Evolutionary conservation across 2,888 invertebrate genomes (phyloP).

Genomic region (Drosophila mettleri): DNA sequence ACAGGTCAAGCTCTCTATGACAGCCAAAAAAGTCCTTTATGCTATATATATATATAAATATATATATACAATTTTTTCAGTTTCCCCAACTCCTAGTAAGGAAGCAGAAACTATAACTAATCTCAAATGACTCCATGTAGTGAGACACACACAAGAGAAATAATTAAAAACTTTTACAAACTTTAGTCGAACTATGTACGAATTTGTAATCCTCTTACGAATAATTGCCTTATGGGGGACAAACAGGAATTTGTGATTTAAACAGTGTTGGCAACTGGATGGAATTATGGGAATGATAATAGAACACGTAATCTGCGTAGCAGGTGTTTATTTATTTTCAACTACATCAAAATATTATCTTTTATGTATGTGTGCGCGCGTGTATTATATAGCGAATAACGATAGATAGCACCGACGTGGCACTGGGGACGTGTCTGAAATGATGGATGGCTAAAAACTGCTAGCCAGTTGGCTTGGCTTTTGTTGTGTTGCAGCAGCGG

Average conservation of each 20-base stretch:
- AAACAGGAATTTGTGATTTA: neutral
- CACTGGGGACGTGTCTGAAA: slow-evolving; percentile 13
- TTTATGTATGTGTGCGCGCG: neutral
- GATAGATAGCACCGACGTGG: neutral
- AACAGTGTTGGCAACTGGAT: too few species aligned
- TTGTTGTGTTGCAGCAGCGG: neutral
- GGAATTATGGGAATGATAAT: slow-evolving; percentile 4
- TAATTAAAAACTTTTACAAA: neutral
- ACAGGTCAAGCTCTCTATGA: slow-evolving; percentile 19
- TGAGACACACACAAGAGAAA: too few species aligned
- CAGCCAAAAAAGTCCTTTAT: slow-evolving; percentile 4
- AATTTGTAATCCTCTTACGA: neutral
- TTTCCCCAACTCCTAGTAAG: too few species aligned
- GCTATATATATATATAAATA: neutral
- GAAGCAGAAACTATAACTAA: too few species aligned
- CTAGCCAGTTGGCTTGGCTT: slow-evolving; percentile 4
- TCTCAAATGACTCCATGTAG: too few species aligned
- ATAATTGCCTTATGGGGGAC: neutral
- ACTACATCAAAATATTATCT: slow-evolving; percentile 7
- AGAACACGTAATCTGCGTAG: slow-evolving; percentile 1
- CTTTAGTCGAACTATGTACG: neutral
- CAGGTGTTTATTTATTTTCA: slow-evolving; percentile 8
- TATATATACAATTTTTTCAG: too few species aligned
- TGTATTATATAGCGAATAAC: neutral
- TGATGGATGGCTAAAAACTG: slow-evolving; percentile 35